Evolutionary conservation across 2,888 invertebrate species (phyloP), one percentile per base, ranked within the genome.

Genomic region (Hemithea aestivaria): DNA sequence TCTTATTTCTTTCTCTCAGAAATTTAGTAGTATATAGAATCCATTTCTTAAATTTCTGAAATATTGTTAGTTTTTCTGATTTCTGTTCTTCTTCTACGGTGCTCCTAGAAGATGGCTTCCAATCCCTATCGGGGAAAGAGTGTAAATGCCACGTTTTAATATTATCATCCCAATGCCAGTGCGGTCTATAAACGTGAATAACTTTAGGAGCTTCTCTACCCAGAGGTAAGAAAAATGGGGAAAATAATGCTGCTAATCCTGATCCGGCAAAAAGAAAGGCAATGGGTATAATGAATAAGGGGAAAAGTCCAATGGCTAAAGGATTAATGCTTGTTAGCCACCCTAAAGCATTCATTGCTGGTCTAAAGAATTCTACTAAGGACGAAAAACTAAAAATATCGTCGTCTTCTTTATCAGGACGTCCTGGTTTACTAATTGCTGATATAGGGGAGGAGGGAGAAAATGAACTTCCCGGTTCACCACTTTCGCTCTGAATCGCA

Each of bases 211-310:
- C 75, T 55, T 83, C 73, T 50, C 87, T 72, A 1, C 70, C 87
- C 6, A 66, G 49, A 0, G 92, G 90, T 42, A 91, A 77, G 50
- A 90, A 87, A 88, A 89, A 92, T 0, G 92, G 92, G 37, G 92
- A 89, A 45, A 92, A 72, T 27, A 91, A 82, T 0, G 91, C 83
- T 1, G 90, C 88, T 8, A 91, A 63, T 0, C 91, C 89, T 7
- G 92, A 88, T 0, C 91, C 88, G 1, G 90, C 89, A 30, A 92
- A 88, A 23, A 92, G 73, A 32, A 92, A 76, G 0, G 89, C 89
- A 28, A 92, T 67, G 0, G 93, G 93, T 0, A 92, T 89, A 27
- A 92, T 74, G 32, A 90, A 68, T 55, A 92, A 53, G 35, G 92
- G 88, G 64, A 90, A 81, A 21, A 91, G 68, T 0, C 90, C 85